Base-by-base conservation (phyloP, 2,888 invertebrate genomes). In the Drosophila pseudotalamancana region DNA sequence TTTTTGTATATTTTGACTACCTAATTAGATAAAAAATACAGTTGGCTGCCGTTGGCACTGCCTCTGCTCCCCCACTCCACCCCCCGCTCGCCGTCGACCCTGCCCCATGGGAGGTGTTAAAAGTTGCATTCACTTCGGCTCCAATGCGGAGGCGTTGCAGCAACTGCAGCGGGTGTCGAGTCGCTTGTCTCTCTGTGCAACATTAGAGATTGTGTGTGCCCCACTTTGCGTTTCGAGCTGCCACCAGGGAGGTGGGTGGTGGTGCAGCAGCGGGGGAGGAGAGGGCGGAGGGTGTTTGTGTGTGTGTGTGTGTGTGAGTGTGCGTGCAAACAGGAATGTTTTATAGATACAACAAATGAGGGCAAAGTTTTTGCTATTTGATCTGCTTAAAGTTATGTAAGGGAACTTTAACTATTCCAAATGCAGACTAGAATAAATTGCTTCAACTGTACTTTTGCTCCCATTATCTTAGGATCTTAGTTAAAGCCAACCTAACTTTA, bases 1-100 rank as follows among this genome's bases (percentile, higher is more conserved):
- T n/a, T 56, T 60, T 54, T 31, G 45, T 72, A 57, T 78, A 82
- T 85, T 82, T 82, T 72, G 88, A 86, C 87, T 87, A 80, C 81
- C 83, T 80, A 83, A 83, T 88, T 83, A 83, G 88, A 88, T 88
- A 83, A 72, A 75, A 72, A 74, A 80, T 61, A 66, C 57, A 72
- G 68, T 56, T 65, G 64, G 59, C 49, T 73, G 51, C 34, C 61
- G 68, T 35, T 66, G 62, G 48, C 53, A 50, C 56, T 57, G 62
- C 34, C 37, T n/a, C n/a, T 46, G 60, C 42, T n/a, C 16, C n/a
- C 48, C 18, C 12, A 16, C n/a, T 19, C 19, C 35, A 18, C n/a
- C 48, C 18, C 12, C 16, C n/a, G 14, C 19, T 31, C 6, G 9
- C 18, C 12, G 5, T 2, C 46, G 32, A 14, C 51, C 14, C 12